Conservation (phyloP, 2,797 vertebrate genomes). For the Simalia tracyae region DNA sequence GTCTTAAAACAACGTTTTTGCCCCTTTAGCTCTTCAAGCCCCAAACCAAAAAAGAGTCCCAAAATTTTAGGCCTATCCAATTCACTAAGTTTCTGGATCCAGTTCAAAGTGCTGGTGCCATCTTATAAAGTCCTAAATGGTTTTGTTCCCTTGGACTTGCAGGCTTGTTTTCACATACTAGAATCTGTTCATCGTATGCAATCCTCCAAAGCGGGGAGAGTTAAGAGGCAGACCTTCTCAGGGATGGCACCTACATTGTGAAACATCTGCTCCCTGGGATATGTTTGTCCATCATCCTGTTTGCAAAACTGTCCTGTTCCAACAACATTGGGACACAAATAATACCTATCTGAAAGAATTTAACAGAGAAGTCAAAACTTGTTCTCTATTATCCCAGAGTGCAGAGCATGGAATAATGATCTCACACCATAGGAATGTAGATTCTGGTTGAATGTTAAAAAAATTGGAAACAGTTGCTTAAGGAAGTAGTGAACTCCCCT, state of each 20-base stretch:
- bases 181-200: not conserved
- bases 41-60: not conserved
- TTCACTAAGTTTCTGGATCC: not conserved
- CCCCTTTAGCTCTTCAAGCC: not conserved
- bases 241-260: not conserved
- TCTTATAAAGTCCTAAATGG: not conserved
- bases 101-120: not conserved
- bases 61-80: not conserved
- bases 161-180: not conserved
- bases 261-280: not conserved
- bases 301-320: not conserved
- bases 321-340: too few relatives aligned
- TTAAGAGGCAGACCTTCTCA: not conserved
- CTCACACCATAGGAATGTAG: not conserved
- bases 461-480: not conserved
- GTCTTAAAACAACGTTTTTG: not conserved
- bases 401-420: not conserved
- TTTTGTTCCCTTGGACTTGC: not conserved
- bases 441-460: not conserved
- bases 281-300: not conserved
- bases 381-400: not conserved
- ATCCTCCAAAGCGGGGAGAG: not conserved
- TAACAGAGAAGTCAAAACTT: not conserved
- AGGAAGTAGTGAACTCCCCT: not conserved
- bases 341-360: too few relatives aligned